Conservation (phyloP, 1,140 invertebrate species). For the Nylanderia fulva region DNA sequence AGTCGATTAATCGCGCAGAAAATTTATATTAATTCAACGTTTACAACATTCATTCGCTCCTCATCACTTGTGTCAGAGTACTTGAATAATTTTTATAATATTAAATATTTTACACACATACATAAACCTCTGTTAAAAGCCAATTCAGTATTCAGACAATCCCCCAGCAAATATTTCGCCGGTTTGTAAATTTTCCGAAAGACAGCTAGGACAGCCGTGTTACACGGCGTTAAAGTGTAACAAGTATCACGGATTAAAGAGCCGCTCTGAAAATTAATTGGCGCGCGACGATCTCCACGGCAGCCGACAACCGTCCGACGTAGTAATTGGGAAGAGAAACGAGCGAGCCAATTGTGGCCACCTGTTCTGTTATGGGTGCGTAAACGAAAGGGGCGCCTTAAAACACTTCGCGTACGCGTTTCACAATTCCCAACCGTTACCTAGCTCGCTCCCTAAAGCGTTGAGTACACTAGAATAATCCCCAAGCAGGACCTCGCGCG, state of each 20-base stretch:
- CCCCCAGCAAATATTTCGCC: not conserved
- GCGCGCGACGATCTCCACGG: slow-evolving; percentile 28
- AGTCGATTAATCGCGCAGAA: not conserved
- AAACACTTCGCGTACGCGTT: slow-evolving; percentile 53
- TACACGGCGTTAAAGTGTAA: slow-evolving; percentile 40
- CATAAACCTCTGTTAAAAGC: not conserved
- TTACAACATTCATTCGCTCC: not conserved
- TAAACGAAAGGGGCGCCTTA: slow-evolving; percentile 51
- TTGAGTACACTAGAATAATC: slow-evolving; percentile 48
- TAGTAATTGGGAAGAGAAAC: slow-evolving; percentile 55
- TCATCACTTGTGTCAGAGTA: not conserved
- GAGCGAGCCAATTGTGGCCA: slow-evolving; percentile 54
- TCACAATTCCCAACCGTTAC: slow-evolving; percentile 39
- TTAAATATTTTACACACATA: not conserved
- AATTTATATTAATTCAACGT: not conserved
- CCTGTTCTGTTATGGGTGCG: slow-evolving; percentile 53
- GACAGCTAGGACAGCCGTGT: slow-evolving; percentile 11
- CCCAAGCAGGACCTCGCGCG: not conserved
- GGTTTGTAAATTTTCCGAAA: slow-evolving; percentile 14
- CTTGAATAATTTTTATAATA: not conserved
- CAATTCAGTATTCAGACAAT: not conserved
- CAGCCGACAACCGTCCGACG: slow-evolving; percentile 26
- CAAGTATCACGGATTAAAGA: slow-evolving; percentile 49
- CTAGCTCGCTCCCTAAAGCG: slow-evolving; percentile 21
- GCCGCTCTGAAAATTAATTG: slow-evolving; percentile 48